Evolutionary conservation across 2,797 vertebrate genomes (phyloP), one percentile per base, ranked within the genome.

Genomic region (Alca torda): DNA sequence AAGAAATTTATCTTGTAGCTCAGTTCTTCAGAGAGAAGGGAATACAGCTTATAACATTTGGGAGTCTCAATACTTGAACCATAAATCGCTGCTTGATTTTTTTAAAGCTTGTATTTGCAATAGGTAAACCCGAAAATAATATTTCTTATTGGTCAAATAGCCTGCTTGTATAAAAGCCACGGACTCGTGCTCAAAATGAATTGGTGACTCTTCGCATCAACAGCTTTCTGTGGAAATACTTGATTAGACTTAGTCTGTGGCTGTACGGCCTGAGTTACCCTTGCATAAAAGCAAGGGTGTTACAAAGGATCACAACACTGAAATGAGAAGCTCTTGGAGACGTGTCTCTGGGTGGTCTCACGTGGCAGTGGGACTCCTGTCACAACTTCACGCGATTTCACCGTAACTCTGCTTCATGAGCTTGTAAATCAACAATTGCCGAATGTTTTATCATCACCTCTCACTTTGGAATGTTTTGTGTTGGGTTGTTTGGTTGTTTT

Each of bases 11-110:
- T 30, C n/a, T 79, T 19, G 57, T 76, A 51, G 61, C 30, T 53
- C 35, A 57, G 12, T 2, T 92, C 48, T 43, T 84, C 48, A 68
- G 56, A 87, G 35, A 74, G 53, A 80, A 89, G 30, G 76, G 57
- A 95, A 13, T 80, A 37, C 8, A 74, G 24, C 23, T 48, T 64
- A 11, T 0, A 82, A 59, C 48, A 33, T 77, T 56, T 74, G 46
- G 18, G 53, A 86, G 46, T 75, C 60, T 80, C 41, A 88, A 83
- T 78, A 91, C 64, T 93, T 77, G 76, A 95, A 53, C 84, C 11
- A 13, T 83, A 63, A 92, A 67, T 77, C 50, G 13, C 72, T 72
- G 10, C n/a, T 60, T 86, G 21, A 48, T 54, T 91, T 54, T 91
- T 94, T 93, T 89, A 68, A 33, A 84, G n/a, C 33, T 72, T 69